Base-by-base conservation (phyloP, 2,888 invertebrate genomes). In the Hypolimnas misippus region DNA sequence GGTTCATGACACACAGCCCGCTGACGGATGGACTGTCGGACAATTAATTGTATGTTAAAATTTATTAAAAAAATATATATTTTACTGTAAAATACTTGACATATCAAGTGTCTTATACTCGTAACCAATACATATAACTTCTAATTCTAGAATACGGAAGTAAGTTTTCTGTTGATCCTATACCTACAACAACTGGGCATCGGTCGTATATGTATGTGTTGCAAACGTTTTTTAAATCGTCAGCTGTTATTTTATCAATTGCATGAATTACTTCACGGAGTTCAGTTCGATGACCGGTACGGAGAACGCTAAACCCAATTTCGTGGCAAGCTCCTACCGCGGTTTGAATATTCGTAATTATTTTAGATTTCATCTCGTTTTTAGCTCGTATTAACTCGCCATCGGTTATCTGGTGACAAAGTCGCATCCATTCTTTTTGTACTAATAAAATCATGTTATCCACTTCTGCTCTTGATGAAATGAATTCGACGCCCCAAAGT, bases 311-410 rank as follows among this genome's bases (percentile, higher is more conserved):
- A 65, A 97, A 95, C 14, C 99, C 99, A 75, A 99, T 96, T 80
- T 99, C 98, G 87, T 98, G 97, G 81, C 98, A 99, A 58, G 98
- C 94, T 1, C 97, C 97, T 0, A 97, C 97, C 0, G 97, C 95
- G 16, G 90, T 98, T 82, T 99, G 98, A 69, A 97, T 92, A 84
- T 97, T 96, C 52, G 98, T 93, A 38, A 99, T 92, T 92, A 99
- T 94, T 82, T 98, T 98, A 0, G 98, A 97, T 82, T 97, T 97
- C 54, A 98, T 84, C 42, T 97, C 93, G 75, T 97, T 96, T 84
- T 98, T 98, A 3, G 98, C 99, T 40, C 98, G 93, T 59, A 96
- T 94, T 3, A 99, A 96, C 83, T 99, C 98, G 52, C 93, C 94
- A 52, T 98, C 97, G 0, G 98, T 97, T 1, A 97, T 94, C 66